These are phyloP conservation scores for Dioctria rufipes DNA, from an alignment of 2,888 invertebrate species.

Conservation along the genomic window DNA sequence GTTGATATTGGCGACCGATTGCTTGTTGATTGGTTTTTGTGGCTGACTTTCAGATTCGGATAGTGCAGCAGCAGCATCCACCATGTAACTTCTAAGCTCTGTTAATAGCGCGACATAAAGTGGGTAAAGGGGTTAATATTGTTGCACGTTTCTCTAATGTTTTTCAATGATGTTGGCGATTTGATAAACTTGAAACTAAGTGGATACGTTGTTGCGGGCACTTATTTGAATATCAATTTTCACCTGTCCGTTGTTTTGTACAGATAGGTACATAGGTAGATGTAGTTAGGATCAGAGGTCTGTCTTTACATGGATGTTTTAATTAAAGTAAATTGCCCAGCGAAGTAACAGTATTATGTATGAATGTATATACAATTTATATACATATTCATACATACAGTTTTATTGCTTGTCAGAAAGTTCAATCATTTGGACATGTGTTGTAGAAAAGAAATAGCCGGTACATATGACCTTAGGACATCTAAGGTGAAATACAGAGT, in stretches of 20 bases:
- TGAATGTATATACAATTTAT: too few relatives aligned
- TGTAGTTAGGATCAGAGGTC: constrained; percentile 1
- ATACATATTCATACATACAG: too few relatives aligned
- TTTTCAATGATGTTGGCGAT: constrained; percentile 18
- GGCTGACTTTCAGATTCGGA: background rate
- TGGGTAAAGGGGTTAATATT: constrained; percentile 50
- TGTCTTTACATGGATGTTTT: constrained; percentile 35
- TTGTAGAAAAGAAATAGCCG: too few relatives aligned
- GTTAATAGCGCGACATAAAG: constrained; percentile 22
- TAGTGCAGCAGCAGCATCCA: background rate
- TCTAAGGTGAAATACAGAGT: too few relatives aligned
- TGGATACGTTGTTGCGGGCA: background rate
- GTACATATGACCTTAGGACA: too few relatives aligned
- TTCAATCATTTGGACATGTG: too few relatives aligned
- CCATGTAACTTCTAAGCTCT: background rate
- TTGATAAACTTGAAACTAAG: constrained; percentile 38
- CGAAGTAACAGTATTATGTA: too few relatives aligned
- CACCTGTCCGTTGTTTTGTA: background rate
- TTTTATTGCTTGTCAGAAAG: too few relatives aligned
- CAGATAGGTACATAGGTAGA: too few relatives aligned
- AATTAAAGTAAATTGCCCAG: constrained; percentile 17
- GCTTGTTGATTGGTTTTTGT: constrained; percentile 31
- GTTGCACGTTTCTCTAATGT: constrained; percentile 26
- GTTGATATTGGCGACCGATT: constrained; percentile 18
- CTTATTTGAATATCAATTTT: constrained; percentile 21